A percentile compares a stretch with the other conserved stretches of the same genome.
These are phyloP conservation scores for Synanthedon myopaeformis DNA, from an alignment of 2,888 invertebrate species.

Conservation along the genomic window DNA sequence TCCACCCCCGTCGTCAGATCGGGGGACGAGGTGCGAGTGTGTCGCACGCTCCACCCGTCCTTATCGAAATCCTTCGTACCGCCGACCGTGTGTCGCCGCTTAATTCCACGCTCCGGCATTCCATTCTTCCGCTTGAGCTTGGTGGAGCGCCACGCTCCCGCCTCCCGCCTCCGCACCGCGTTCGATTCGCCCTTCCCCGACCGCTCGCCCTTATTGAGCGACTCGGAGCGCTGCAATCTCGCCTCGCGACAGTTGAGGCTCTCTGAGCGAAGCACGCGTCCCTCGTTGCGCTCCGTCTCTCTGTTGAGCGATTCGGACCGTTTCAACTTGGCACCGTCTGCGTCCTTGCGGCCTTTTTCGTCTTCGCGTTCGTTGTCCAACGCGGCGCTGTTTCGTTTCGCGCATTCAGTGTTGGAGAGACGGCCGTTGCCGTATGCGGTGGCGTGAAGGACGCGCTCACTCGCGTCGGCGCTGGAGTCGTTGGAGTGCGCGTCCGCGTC, in stretches of 20 bases:
- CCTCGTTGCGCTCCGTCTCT: slow-evolving; percentile 54
- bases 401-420: slow-evolving; percentile 20
- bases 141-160: slow-evolving; percentile 64
- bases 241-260: slow-evolving; percentile 67
- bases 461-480: slow-evolving; percentile 31
- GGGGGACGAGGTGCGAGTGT: slow-evolving; percentile 72
- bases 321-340: slow-evolving; percentile 39
- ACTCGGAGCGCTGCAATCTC: slow-evolving; percentile 31
- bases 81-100: slow-evolving; percentile 91
- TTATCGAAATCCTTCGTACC: slow-evolving; percentile 87
- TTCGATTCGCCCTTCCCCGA: slow-evolving; percentile 78
- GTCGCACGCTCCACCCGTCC: slow-evolving; percentile 72
- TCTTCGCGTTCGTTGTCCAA: slow-evolving; percentile 17
- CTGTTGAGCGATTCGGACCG: slow-evolving; percentile 75
- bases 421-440: slow-evolving; percentile 12
- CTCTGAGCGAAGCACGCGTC: slow-evolving; percentile 73
- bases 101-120: slow-evolving; percentile 85
- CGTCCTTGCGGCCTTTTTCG: slow-evolving; percentile 18
- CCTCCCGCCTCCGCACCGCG: slow-evolving; percentile 74
- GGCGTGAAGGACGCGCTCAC: slow-evolving; percentile 20
- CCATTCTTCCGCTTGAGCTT: slow-evolving; percentile 82
- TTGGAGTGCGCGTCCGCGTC: slow-evolving; percentile 82
- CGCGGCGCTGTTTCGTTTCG: slow-evolving; percentile 32
- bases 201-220: slow-evolving; percentile 35
- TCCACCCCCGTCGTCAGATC: slow-evolving; percentile 54